Percentiles rank a stretch among this genome's conserved stretches.
These are phyloP conservation scores for Cheirogaleus major DNA, from an alignment of 2,797 vertebrate genomes.

Conservation along the genomic window DNA sequence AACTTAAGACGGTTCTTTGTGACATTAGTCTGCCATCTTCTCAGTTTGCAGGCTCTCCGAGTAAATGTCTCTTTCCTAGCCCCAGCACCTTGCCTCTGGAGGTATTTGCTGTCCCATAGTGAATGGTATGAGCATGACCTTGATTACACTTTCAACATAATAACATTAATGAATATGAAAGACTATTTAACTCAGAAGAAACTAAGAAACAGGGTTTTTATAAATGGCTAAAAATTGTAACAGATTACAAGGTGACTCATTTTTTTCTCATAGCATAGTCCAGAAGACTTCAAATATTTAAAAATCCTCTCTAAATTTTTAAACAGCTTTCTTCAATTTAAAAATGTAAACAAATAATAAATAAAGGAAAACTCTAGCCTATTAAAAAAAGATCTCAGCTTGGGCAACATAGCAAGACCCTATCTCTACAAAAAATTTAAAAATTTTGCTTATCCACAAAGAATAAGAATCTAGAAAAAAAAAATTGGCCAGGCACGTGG, in stretches of 20 bases:
- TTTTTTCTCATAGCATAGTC: background rate
- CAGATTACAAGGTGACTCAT: background rate
- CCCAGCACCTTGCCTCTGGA: background rate
- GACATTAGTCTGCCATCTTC: background rate
- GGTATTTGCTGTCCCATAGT: background rate
- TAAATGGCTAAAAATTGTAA: background rate
- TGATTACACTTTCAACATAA: background rate
- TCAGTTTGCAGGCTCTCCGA: background rate
- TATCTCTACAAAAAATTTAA: too few species aligned
- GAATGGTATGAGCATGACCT: background rate
- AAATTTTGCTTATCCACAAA: too few species aligned
- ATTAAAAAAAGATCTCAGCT: background rate
- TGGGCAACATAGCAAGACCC: background rate
- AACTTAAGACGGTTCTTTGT: background rate
- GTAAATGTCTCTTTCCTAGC: background rate
- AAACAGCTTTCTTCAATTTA: constrained; percentile 11
- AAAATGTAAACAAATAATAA: constrained; percentile 26
- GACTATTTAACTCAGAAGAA: constrained; percentile 4
- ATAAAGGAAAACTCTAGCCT: background rate
- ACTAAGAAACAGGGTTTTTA: background rate
- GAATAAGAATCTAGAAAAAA: too few species aligned
- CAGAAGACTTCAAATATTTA: constrained; percentile 41
- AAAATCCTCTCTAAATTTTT: constrained; percentile 39
- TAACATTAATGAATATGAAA: background rate
- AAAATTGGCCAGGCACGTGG: too few species aligned